Base-by-base conservation (phyloP, 2,797 vertebrate genomes). In the Xenentodon cancila region DNA sequence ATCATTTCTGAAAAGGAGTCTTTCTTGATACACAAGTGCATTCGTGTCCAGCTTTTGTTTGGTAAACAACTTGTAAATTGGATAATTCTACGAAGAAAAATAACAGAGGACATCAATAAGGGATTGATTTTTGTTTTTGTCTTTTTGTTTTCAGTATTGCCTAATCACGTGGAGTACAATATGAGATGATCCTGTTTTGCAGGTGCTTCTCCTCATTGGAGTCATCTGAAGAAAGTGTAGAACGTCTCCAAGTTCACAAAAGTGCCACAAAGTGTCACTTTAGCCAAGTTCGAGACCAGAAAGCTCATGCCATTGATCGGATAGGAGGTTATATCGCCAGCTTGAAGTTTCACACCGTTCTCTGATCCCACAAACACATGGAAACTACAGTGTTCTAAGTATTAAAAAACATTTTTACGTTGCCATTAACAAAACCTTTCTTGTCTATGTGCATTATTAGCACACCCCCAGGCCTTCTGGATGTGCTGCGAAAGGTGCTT, bases 231-330 rank as follows among this genome's bases (percentile, higher is more conserved):
- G 30, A 30, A 30, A 25, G 25, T 3, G 5, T 30, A 30, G 15
- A 32, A 30, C 4, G 8, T 25, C 50, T 64, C 17, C 43, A 43
- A 53, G 51, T 8, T 54, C 48, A 43, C 56, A 45, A 57, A 73
- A 59, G 30, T 30, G 13, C 37, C 37, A 15, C 2, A 3, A n/a
- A 70, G 64, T 77, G 82, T 83, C 68, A 71, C 7, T 76, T 80
- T 67, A 61, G 51, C 66, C 63, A 56, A 73, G 82, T 58, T 64
- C 65, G 42, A 37, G 45, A 25, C 52, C 43, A 18, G 61, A 71
- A 69, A 59, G 19, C 22, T 53, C n/a, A 44, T 52, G 56, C 53
- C 55, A 66, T 27, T 12, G 9, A 59, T 32, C 40, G 17, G 42
- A 17, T 21, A 65, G 53, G 13, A 71, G 61, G 77, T 81, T 70